Evolutionary conservation across 2,888 invertebrate species (phyloP).

Genomic region (Hofmannophila pseudospretella): DNA sequence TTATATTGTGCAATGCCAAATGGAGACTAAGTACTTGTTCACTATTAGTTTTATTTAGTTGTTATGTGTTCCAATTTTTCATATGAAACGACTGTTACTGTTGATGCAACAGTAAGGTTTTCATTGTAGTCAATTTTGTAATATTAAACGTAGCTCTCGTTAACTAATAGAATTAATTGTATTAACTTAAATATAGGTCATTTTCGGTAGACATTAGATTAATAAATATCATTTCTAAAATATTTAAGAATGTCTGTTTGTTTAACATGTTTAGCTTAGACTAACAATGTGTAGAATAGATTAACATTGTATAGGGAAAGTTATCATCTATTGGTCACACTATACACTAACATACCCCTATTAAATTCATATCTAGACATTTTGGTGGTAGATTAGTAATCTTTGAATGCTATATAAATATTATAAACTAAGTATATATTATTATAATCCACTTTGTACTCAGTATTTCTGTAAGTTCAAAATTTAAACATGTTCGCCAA

Average conservation of each 20-base stretch:
- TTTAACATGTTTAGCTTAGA: constrained; percentile 78
- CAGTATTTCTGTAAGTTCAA: constrained; percentile 44
- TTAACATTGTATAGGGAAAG: constrained; percentile 56
- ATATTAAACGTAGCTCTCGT: constrained; percentile 19
- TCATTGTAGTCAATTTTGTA: constrained; percentile 35
- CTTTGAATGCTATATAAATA: constrained; percentile 50
- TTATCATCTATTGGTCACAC: constrained; percentile 37
- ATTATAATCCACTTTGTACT: constrained; percentile 37
- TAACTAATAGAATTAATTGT: constrained; percentile 62
- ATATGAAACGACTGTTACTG: constrained; percentile 41
- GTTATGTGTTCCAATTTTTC: constrained; percentile 43
- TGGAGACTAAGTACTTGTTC: constrained; percentile 51
- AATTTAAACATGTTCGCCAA: constrained; percentile 70
- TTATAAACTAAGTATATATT: constrained; percentile 44
- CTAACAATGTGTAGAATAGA: constrained; percentile 75
- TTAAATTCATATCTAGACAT: constrained; percentile 47
- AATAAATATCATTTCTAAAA: constrained; percentile 75
- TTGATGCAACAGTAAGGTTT: constrained; percentile 45
- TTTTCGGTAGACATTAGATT: constrained; percentile 66
- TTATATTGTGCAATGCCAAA: constrained; percentile 56
- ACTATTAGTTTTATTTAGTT: constrained; percentile 56
- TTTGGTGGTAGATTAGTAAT: constrained; percentile 54
- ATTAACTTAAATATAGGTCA: constrained; percentile 66
- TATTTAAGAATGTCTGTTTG: constrained; percentile 74
- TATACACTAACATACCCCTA: constrained; percentile 63